Conservation (phyloP, 1,140 invertebrate genomes). For the Drosophila nasuta region DNA sequence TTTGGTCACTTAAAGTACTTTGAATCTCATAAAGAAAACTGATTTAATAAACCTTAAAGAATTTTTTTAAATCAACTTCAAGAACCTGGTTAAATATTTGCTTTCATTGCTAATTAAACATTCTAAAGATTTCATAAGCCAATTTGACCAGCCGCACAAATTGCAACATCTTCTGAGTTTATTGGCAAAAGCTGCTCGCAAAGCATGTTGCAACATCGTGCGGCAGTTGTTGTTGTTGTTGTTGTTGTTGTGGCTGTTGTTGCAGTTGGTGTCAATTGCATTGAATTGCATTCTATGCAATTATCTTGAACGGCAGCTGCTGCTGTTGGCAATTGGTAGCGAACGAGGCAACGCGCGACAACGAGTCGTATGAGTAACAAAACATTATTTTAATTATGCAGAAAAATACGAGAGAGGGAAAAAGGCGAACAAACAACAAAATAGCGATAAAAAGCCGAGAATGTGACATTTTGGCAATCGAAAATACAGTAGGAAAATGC, state of each 20-base stretch:
- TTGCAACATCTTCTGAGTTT: slow-evolving; percentile 14
- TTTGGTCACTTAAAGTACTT: no score
- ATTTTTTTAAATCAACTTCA: background rate
- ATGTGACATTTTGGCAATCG: slow-evolving; percentile 63
- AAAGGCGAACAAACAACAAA: slow-evolving; percentile 5
- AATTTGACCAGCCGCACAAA: background rate
- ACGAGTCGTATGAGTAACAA: slow-evolving; percentile 72
- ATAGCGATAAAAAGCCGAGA: slow-evolving; percentile 15
- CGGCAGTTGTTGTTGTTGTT: background rate
- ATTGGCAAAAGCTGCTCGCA: slow-evolving; percentile 1
- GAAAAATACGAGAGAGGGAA: slow-evolving; percentile 25
- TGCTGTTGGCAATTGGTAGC: slow-evolving; percentile 16
- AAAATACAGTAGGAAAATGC: slow-evolving; percentile 33
- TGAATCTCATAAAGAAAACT: background rate
- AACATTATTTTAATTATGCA: slow-evolving; percentile 77
- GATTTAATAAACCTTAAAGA: background rate
- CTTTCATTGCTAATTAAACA: slow-evolving; percentile 1
- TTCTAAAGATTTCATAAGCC: slow-evolving; percentile 6
- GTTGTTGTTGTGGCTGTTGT: no score
- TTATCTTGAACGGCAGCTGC: slow-evolving; percentile 62
- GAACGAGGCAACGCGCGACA: slow-evolving; percentile 22
- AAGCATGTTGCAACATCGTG: slow-evolving; percentile 21
- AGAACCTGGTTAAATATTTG: background rate
- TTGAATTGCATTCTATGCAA: slow-evolving; percentile 57
- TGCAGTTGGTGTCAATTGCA: slow-evolving; percentile 34